Base-by-base conservation (phyloP, 2,888 invertebrate species). In the Mesorhabditis sp. region DNA sequence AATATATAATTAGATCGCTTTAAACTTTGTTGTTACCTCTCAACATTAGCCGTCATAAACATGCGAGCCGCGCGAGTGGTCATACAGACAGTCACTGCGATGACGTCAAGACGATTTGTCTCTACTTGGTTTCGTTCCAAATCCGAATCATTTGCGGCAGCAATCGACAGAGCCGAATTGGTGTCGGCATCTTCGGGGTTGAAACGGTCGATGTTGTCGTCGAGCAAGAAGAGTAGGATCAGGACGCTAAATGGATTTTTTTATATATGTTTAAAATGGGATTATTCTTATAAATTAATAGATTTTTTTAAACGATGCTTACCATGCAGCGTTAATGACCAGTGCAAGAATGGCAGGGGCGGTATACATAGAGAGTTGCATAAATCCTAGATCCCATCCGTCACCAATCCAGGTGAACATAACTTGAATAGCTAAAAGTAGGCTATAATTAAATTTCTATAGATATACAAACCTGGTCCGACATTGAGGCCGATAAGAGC, bases 31-130 rank as follows among this genome's bases (percentile, higher is more conserved):
- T 67, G 65, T 10, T 45, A 72, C 72, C 73, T 73, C 45, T 78
- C 78, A 43, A 73, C 61, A 58, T 73, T 73, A 10, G 71, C 67
- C 68, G 4, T 65, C 4, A 5, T 65, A 65, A 15, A 43, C 5
- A 4, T 65, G 65, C 3, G 50, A 5, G 4, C 58, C 61, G 61
- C 67, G 58, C 70, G 62, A 28, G 71, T 73, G 58, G 70, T 66
- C 77, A 78, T 78, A 65, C 77, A 75, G 44, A 80, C 69, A 15
- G 72, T 66, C 15, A 80, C 75, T 28, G 79, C 80, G 45, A 80
- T n/a, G 7, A 79, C 65, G 66, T 78, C 74, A 58, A 72, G 65
- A 68, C 76, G 74, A 42, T 73, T 62, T 5, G 50, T 67, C 45
- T 61, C 65, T 7, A 66, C 45, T 43, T 43, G 43, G 28, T 65